phyloP scores from a whole-genome alignment of 1,140 invertebrate genomes.

The Dufourea novaeangliae region DNA sequence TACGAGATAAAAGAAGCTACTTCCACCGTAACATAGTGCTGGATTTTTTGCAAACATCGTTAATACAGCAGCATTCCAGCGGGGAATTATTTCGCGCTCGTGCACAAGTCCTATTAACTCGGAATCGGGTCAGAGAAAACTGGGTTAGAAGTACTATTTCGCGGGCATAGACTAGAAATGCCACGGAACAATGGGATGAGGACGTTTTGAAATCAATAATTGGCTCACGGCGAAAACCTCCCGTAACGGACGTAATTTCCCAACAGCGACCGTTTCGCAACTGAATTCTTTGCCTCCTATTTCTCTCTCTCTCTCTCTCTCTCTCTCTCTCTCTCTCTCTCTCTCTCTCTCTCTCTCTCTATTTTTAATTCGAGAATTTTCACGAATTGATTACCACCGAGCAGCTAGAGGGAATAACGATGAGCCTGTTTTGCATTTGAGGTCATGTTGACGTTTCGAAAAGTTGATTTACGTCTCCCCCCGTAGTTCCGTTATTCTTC shows the following conservation, averaged over 20 bases:
- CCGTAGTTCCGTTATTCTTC: slow-evolving; percentile 3
- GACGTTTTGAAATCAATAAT: slow-evolving; percentile 28
- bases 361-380: slow-evolving; percentile 19
- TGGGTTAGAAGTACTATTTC: slow-evolving; percentile 39
- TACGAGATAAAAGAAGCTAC: no score
- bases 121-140: slow-evolving; percentile 37
- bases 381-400: slow-evolving; percentile 14
- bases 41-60: slow-evolving; percentile 37
- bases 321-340: background rate
- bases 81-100: slow-evolving; percentile 39
- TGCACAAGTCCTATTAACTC: slow-evolving; percentile 27
- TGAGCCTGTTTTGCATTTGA: slow-evolving; percentile 25
- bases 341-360: background rate
- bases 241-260: slow-evolving; percentile 8
- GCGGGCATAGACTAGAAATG: slow-evolving; percentile 19
- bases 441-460: slow-evolving; percentile 23
- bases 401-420: slow-evolving; percentile 29
- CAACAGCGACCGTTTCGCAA: background rate
- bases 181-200: slow-evolving; percentile 4
- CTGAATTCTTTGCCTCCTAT: background rate
- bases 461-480: slow-evolving; percentile 24
- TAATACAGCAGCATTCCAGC: slow-evolving; percentile 18
- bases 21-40: no score
- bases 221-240: background rate
- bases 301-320: background rate